Evolutionary conservation across 2,797 vertebrate species (phyloP), one percentile per base, ranked within the genome.

Genomic region (Pachyuromys duprasi): DNA sequence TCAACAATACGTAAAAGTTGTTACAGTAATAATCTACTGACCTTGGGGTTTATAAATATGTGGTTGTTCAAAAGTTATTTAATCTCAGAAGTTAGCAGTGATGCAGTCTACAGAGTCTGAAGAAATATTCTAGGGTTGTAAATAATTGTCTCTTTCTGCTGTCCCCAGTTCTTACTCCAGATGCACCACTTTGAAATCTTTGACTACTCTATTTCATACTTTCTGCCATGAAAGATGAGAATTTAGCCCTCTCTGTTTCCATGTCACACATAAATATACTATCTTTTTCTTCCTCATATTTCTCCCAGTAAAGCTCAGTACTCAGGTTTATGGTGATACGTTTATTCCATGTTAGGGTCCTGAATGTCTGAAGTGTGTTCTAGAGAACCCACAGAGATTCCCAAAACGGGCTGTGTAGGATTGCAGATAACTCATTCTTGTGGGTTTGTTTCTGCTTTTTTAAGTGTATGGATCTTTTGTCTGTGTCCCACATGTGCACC

Each of bases 1-100:
- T 95, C 67, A 53, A 14, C 26, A 8, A 1, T 57, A 36, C n/a
- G n/a, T 72, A 82, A 36, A 55, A 63, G 11, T 81, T 90, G 28
- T 45, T 60, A n/a, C 15, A 72, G 14, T 65, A 86, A 28, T 89
- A 82, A 69, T 42, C 18, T 2, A 49, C 33, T 88, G 9, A 33
- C 55, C 22, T 91, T 91, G 33, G 67, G 53, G 28, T 31, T 33
- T 89, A 18, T 88, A 88, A 95, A 75, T 82, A 69, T 49, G 18
- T 90, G 49, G 26, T 70, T 90, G 76, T 55, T 49, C 8, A 22
- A 78, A 81, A 82, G n/a, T 67, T 62, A 72, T 39, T 88, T 93
- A 22, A 14, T 88, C 76, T 95, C 70, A 39, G 83, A 96, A 72
- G n/a, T 86, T 55, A 81, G 57, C 62, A 67, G 12, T 86, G 53